Base-by-base conservation (phyloP, 2,797 vertebrate species). In the Catamblyrhynchus diadema region DNA sequence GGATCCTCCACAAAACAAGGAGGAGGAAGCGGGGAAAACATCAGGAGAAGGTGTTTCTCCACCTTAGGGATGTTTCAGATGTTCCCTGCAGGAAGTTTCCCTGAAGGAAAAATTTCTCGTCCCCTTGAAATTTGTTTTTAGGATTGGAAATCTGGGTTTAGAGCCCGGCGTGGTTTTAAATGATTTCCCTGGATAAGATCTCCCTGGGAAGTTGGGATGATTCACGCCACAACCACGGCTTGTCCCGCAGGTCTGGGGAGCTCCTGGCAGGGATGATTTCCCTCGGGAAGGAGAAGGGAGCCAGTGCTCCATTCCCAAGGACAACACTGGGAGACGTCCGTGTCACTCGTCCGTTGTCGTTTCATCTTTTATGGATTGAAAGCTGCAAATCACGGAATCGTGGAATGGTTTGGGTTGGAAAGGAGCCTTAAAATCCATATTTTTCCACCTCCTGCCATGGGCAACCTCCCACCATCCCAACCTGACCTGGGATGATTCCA, bases 281-380 rank as follows among this genome's bases (percentile, higher is more conserved):
- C 79, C 54, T 35, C 3, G 1, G 22, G 32, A 44, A 69, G 62
- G 57, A 71, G 67, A 30, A 22, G 7, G 3, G 37, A 60, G 8
- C 8, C 23, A 6, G 20, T 1, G 20, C 53, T n/a, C 25, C 0
- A 2, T 33, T 69, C 37, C 60, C 33, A 8, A 21, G 12, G n/a
- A 12, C 7, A 9, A 5, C 1, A 0, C 15, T 5, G 2, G 0
- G 41, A 35, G 44, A 8, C 0, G 0, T 39, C 25, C 1, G 1
- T 4, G 3, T 33, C 3, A 1, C 44, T 19, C 24, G 51, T 53
- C 12, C 1, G 0, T 12, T 7, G 19, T 20, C 2, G 0, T 17
- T 62, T 9, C 33, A 2, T 1, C 27, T 42, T 41, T 21, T 16
- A 1, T 2, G 41, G 11, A 19, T 69, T 6, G 9, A 20, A 24